phyloP scores from a whole-genome alignment of 2,797 vertebrate species.

The Poecilia gillii region DNA sequence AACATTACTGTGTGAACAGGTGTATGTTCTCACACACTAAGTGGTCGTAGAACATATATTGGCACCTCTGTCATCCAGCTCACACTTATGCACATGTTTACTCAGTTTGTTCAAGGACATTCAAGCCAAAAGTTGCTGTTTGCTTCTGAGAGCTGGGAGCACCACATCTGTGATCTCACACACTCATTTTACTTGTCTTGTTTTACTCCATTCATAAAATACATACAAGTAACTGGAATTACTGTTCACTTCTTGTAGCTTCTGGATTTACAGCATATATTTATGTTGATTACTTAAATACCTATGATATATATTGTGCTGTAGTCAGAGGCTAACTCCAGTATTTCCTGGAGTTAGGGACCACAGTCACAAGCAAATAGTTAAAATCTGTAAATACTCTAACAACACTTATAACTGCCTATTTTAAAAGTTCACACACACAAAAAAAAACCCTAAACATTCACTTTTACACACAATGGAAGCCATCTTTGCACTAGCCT shows the following conservation, averaged over 20 bases:
- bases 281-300: too few species aligned
- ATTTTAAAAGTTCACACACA: too few species aligned
- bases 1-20: conserved; percentile 18
- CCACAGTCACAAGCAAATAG: too few species aligned
- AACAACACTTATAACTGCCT: too few species aligned
- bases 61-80: background rate
- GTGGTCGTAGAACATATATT: conserved; percentile 12
- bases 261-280: background rate
- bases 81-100: conserved; percentile 26
- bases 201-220: background rate
- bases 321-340: too few species aligned
- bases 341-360: too few species aligned
- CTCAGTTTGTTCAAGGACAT: conserved; percentile 62
- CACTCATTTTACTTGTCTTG: background rate
- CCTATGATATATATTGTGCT: too few species aligned
- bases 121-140: conserved; percentile 23
- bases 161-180: conserved; percentile 49
- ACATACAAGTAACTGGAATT: background rate
- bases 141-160: conserved; percentile 54
- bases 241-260: background rate
- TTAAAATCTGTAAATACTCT: too few species aligned
- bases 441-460: too few species aligned
- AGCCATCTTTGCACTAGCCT: too few species aligned
- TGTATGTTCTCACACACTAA: conserved; percentile 8
- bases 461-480: too few species aligned